Conservation (phyloP, 2,797 vertebrate genomes). For the Silurus aristotelis region DNA sequence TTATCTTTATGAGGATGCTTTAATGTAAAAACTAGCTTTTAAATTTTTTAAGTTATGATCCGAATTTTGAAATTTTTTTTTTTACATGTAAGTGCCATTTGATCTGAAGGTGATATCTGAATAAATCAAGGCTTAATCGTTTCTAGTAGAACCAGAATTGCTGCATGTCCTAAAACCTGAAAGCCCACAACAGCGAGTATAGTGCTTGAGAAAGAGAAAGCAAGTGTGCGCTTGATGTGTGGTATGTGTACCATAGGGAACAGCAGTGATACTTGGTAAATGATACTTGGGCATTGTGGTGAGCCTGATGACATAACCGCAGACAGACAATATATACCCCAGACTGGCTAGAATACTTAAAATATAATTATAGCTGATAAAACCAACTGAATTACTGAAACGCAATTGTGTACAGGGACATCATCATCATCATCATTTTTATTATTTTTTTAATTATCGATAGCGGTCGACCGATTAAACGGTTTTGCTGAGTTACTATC, state of each 20-base stretch:
- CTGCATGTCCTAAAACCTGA: conserved; percentile 1
- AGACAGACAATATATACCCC: neutral
- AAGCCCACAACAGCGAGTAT: neutral
- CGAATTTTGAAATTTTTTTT: conserved; percentile 46
- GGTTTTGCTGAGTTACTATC: no score
- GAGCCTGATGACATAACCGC: conserved; percentile 10
- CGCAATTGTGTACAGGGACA: neutral
- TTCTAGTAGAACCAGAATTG: conserved; percentile 35
- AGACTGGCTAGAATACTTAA: neutral
- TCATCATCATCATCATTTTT: no score
- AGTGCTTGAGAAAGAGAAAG: conserved; percentile 11
- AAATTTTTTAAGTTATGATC: conserved; percentile 59
- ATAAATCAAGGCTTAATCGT: conserved; percentile 19
- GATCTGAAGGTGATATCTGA: conserved; percentile 1
- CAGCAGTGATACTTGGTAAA: conserved; percentile 6
- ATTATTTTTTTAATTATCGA: no score
- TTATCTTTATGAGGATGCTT: neutral
- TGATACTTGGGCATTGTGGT: neutral
- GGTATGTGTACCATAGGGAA: neutral
- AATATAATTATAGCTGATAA: neutral
- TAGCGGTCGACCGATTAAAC: no score
- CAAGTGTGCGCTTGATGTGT: neutral
- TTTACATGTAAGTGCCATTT: conserved; percentile 50
- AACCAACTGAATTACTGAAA: neutral
- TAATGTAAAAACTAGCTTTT: neutral